Base-by-base conservation (phyloP, 37 sponge, comb jelly and placozoan species). In the Theonella swinhoei region DNA sequence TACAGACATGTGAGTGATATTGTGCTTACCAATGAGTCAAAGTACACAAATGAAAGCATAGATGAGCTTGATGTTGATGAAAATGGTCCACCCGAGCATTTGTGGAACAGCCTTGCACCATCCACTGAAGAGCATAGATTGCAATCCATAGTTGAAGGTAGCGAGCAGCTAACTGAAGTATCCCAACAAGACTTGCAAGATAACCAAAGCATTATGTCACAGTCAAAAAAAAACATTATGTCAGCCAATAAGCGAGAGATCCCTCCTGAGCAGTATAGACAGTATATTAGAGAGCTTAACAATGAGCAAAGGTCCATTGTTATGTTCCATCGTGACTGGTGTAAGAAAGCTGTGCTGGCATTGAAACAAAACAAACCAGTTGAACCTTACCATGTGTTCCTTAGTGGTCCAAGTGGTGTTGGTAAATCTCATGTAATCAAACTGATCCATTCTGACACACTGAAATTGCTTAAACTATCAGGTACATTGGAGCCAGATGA, bases 401-500 rank as follows among this genome's bases (percentile, higher is more conserved):
- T 80, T 1, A 80, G 81, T 81, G 89, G 83, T 39, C 77, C 78
- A 54, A 79, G 82, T 70, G 89, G 83, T 71, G 83, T 81, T 42
- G 82, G 83, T 32, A 88, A 88, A 70, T 75, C 72, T 29, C 73
- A 70, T 71, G 64, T 88, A n/a, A 81, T 88, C 1, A 82, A 40
- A 32, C 34, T 86, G 9, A 43, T 86, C 41, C 72, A 71, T 29
- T 59, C 72, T 43, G 86, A 78, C 24, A 79, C 80, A 23, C 33
- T 87, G 26, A 78, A 36, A 58, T 43, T 72, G 20, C 4, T 79
- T 4, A 68, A 73, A 24, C 65, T 30, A 7, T 63, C 74, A 70
- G 68, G 64, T 5, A 26, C 24, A 58, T 11, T 74, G 14, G 66
- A 79, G 24, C 81, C 80, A 77, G 80, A 70, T 64, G 74, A 61